Base-by-base conservation (phyloP, 2,888 invertebrate species). In the Craniophora ligustri region DNA sequence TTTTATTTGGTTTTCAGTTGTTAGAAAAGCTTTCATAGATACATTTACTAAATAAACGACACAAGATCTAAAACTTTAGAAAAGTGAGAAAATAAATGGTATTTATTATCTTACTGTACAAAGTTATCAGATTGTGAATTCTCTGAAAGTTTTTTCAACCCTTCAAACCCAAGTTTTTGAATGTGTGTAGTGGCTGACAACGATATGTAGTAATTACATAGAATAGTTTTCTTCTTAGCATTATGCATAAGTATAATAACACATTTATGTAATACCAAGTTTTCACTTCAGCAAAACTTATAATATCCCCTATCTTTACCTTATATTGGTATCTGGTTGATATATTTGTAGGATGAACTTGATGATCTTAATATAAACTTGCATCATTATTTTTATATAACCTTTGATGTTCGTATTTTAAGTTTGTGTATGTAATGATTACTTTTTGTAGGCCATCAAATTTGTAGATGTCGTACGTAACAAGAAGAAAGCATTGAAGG, bases 331-430 rank as follows among this genome's bases (percentile, higher is more conserved):
- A 49, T 39, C 54, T 41, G 39, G 38, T 47, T 28, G 53, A 39
- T 31, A 47, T 36, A 48, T 34, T 39, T 47, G 32, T 39, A 15
- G 66, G 63, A 54, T 48, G 67, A 58, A 69, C 75, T 64, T 70
- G 60, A 56, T 51, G 46, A 53, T 55, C 31, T 28, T 61, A 64
- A 45, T 65, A 45, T 56, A 59, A 60, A 65, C 50, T 71, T 67
- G 72, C 67, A 79, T 75, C 69, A 67, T 76, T 76, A 81, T 77
- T 65, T 62, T 57, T 57, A 56, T 41, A 69, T 62, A 75, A 82
- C 80, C 73, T 78, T 86, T 79, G 80, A 86, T 84, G 84, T 86
- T 90, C 84, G 79, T 81, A 80, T 72, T 70, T 30, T 67, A 73
- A 64, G 61, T 63, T 59, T 72, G 14, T 56, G 48, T 70, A 71